A percentile compares a stretch with the other conserved stretches of the same genome.
phyloP scores from a whole-genome alignment of 2,888 invertebrate species.

The Luperina testacea region DNA sequence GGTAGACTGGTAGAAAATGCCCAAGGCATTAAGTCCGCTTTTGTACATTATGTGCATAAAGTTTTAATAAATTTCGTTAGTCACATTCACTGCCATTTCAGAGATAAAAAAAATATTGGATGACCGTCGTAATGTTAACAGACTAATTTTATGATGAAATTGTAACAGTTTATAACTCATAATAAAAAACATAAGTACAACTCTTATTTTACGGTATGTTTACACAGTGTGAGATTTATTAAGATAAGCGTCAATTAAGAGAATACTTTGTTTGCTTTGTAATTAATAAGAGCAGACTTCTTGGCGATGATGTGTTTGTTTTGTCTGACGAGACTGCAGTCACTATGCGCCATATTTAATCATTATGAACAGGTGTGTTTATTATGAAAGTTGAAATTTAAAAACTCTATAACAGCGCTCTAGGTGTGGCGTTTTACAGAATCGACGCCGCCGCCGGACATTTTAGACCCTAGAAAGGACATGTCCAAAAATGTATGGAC shows the following conservation, averaged over 20 bases:
- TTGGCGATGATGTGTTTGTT: conserved; percentile 25
- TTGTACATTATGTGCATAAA: too few relatives aligned
- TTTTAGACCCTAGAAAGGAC: not conserved
- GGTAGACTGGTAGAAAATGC: too few relatives aligned
- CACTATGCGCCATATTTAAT: conserved; percentile 11
- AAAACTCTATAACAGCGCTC: not conserved
- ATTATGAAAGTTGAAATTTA: not conserved
- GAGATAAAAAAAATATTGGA: not conserved
- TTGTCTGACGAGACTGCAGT: conserved; percentile 43
- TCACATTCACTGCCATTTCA: not conserved
- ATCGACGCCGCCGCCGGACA: not conserved
- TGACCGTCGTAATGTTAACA: conserved; percentile 5
- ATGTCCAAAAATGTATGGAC: too few relatives aligned
- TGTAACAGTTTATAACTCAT: conserved; percentile 15
- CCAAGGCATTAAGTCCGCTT: too few relatives aligned
- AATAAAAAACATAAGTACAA: conserved; percentile 24
- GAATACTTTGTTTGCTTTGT: conserved; percentile 42
- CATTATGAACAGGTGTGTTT: not conserved
- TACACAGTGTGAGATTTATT: conserved; percentile 39
- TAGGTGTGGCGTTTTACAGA: not conserved
- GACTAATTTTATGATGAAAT: conserved; percentile 21
- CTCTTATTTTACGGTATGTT: conserved; percentile 32
- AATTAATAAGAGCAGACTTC: conserved; percentile 37
- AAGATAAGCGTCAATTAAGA: conserved; percentile 23
- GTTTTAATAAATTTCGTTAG: not conserved